phyloP scores from a whole-genome alignment of 2,797 vertebrate genomes.

The Jordanella pulchra region DNA sequence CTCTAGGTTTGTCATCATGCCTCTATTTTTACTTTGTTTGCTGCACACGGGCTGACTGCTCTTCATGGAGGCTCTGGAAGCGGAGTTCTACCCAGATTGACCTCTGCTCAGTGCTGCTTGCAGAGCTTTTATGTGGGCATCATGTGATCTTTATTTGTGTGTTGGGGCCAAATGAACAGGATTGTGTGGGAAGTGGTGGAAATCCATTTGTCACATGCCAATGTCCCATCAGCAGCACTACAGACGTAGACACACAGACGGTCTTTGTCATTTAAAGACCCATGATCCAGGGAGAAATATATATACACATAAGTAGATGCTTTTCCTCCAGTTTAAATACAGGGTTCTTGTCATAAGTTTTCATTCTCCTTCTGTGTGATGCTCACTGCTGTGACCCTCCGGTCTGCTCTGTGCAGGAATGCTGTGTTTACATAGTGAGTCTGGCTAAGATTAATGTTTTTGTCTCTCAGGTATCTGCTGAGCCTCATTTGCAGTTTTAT shows the following conservation, averaged over 20 bases:
- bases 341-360: not conserved
- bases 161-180: conserved; percentile 41
- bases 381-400: conserved; percentile 1
- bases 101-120: conserved; percentile 32
- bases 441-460: conserved; percentile 51
- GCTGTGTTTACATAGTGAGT: conserved; percentile 71
- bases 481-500: conserved; percentile 59
- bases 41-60: not conserved
- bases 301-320: not conserved
- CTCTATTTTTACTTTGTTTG: conserved; percentile 39
- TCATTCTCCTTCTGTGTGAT: not conserved
- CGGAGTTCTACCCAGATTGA: conserved; percentile 26
- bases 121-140: conserved; percentile 44
- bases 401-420: conserved; percentile 58
- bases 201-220: conserved; percentile 37
- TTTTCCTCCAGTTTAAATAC: conserved; percentile 4
- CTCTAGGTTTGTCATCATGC: conserved; percentile 25
- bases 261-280: conserved; percentile 5
- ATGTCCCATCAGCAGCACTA: conserved; percentile 18
- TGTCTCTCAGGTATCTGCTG: conserved; percentile 67
- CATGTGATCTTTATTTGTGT: conserved; percentile 27
- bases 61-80: conserved; percentile 12
- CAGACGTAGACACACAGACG: conserved; percentile 7
- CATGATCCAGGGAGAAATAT: not conserved
- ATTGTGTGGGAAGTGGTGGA: conserved; percentile 38